Evolutionary conservation across 2,888 invertebrate species (phyloP), one percentile per base, ranked within the genome.

Genomic region (Nomada goodeniana): DNA sequence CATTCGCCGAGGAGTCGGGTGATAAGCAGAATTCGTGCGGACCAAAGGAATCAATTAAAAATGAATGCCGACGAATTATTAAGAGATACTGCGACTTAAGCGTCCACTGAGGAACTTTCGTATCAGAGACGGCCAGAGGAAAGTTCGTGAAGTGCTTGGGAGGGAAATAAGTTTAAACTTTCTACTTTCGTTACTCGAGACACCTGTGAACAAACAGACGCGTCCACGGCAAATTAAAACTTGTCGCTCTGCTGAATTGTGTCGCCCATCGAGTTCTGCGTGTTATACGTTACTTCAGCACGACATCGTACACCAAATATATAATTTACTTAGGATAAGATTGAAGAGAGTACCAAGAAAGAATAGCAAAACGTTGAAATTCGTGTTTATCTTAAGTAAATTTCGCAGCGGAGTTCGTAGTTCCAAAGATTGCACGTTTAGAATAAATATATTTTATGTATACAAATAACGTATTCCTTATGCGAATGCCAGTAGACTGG

Each of bases 61-160:
- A 85, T 85, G 80, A 85, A 85, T 71, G 82, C 80, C 80, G 72
- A 55, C 64, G 82, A 85, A 85, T 85, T 85, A 85, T 85, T 85
- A 85, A 85, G 73, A 67, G 82, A 85, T 55, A 76, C 72, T 42
- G 72, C 36, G 76, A 75, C 74, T 80, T 55, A 63, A 75, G 68
- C 82, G 64, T 53, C 64, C 82, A 74, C 29, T 79, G 26, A 53
- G 65, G 50, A 81, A 81, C 67, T 84, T 77, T 57, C 77, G 72
- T 76, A 78, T 63, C 77, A 64, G 76, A 47, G 82, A 76, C 60
- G 64, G 69, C 42, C 55, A 50, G 64, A 61, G 53, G 75, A 59
- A 76, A 85, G 70, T 77, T 74, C 47, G 57, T 10, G 50, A 26
- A 64, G 68, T 64, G 59, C 59, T 50, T 64, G 59, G 75, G 44